These are phyloP conservation scores for Typhlichthys subterraneus DNA, from an alignment of 2,797 vertebrate genomes.

Conservation along the genomic window DNA sequence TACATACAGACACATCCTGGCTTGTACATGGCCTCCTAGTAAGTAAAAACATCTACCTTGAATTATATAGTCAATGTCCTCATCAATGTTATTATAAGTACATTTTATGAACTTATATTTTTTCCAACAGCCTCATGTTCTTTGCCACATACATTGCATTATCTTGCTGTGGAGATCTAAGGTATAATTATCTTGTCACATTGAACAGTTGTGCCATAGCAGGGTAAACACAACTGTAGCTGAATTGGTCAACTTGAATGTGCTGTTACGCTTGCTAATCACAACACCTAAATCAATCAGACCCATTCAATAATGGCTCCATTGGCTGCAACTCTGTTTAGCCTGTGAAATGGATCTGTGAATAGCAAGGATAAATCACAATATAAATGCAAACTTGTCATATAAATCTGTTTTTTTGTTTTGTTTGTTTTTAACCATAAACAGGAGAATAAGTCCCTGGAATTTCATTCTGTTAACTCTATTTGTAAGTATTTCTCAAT, in stretches of 20 bases:
- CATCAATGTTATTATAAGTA: not conserved
- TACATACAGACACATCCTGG: conserved; percentile 88
- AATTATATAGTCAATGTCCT: not conserved
- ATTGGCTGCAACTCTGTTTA: not conserved
- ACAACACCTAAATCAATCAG: not conserved
- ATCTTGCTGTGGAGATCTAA: conserved; percentile 88
- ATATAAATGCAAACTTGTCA: not conserved
- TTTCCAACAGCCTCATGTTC: conserved; percentile 83
- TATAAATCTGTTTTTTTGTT: not conserved
- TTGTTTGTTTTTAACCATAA: conserved; percentile 2
- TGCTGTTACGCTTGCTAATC: not conserved
- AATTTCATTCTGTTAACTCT: conserved; percentile 88
- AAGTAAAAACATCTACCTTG: conserved; percentile 62
- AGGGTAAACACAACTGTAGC: no score
- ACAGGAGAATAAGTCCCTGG: conserved; percentile 93
- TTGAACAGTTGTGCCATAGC: not conserved
- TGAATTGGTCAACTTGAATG: no score
- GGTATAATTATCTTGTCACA: conserved; percentile 67
- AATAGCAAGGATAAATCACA: not conserved
- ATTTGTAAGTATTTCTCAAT: conserved; percentile 85
- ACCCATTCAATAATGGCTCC: not conserved
- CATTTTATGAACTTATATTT: not conserved
- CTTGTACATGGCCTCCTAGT: conserved; percentile 93
- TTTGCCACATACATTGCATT: conserved; percentile 88
- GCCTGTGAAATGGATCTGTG: not conserved